phyloP scores from a whole-genome alignment of 2,113 vertebrate genomes.

The Pelobates fuscus region DNA sequence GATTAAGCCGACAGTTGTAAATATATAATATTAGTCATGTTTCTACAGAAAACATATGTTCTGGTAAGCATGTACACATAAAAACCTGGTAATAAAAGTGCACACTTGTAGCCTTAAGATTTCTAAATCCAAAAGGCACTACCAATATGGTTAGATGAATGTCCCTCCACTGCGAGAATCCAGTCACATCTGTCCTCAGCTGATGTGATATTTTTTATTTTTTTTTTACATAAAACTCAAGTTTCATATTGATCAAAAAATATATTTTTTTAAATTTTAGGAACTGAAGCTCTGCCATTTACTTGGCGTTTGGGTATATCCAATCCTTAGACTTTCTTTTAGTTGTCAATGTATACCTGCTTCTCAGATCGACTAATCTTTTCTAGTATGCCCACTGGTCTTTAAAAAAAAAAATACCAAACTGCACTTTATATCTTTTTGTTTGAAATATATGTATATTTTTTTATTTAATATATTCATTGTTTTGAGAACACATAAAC shows the following conservation, averaged over 20 bases:
- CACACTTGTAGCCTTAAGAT: constrained; percentile 62
- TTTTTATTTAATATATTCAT: constrained; percentile 19
- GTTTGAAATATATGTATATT: not conserved
- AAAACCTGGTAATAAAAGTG: constrained; percentile 54
- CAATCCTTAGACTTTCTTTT: constrained; percentile 67
- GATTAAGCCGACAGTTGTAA: constrained; percentile 1
- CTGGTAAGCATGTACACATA: constrained; percentile 26
- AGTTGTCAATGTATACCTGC: constrained; percentile 62
- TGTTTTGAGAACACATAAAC: constrained; percentile 24
- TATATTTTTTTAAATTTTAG: constrained; percentile 69
- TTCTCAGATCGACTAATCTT: too few species aligned
- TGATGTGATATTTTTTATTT: constrained; percentile 61
- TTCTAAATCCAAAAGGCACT: constrained; percentile 58
- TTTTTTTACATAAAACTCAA: constrained; percentile 56
- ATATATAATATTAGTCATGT: constrained; percentile 18
- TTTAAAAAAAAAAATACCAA: constrained; percentile 51
- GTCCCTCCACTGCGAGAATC: constrained; percentile 65
- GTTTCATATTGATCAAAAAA: too few species aligned
- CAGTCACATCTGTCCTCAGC: constrained; percentile 65
- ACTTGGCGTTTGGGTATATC: constrained; percentile 65
- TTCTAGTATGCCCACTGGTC: constrained; percentile 55
- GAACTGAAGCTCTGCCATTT: constrained; percentile 63
- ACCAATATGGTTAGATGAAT: constrained; percentile 67
- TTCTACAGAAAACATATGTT: constrained; percentile 8
- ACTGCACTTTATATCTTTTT: constrained; percentile 57